Base-by-base conservation (phyloP, 1,140 invertebrate species). In the Meloidogyne chitwoodi region DNA sequence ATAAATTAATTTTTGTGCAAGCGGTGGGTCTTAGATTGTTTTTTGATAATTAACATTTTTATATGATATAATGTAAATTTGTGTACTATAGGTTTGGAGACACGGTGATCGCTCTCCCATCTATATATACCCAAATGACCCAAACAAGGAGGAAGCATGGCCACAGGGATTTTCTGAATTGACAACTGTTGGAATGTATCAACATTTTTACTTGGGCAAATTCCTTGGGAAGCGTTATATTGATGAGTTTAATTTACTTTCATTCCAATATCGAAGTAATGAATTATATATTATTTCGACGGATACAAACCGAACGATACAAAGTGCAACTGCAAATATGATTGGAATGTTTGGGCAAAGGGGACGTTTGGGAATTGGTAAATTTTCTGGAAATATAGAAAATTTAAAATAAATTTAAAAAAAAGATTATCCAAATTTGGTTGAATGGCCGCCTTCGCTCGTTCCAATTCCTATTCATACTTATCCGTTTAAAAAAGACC, bases 171-270 rank as follows among this genome's bases (percentile, higher is more conserved):
- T 76, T 61, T 38, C 71, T n/a, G 62, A 76, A 62, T 22, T 76
- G 4, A 76, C 74, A 22, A 62, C 74, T 11, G 8, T 31, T 2
- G 74, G 74, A 48, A 76, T 76, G 74, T 19, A 41, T 14, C 66
- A 76, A 29, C 74, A 76, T 6, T 27, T 76, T 19, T n/a, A 71
- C 16, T 44, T 76, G 10, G 95, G 92, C 0, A 89, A 93, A 80
- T 99, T 98, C 88, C 89, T 99, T 73, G 90, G 96, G 73, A 93
- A 94, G 24, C 29, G 74, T 3, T 76, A 76, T 48, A 62, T 76
- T 12, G 74, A 76, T 38, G 31, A 76, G 19, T 22, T 56, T 19
- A 24, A 34, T 12, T 34, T 76, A 1, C 27, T 76, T 62, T 68
- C 66, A 11, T 41, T 68, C 14, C 74, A 61, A 62, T 76, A 76